Evolutionary conservation across 2,888 invertebrate genomes (phyloP), one percentile per base, ranked within the genome.

Genomic region (Blastobasis lacticolella): DNA sequence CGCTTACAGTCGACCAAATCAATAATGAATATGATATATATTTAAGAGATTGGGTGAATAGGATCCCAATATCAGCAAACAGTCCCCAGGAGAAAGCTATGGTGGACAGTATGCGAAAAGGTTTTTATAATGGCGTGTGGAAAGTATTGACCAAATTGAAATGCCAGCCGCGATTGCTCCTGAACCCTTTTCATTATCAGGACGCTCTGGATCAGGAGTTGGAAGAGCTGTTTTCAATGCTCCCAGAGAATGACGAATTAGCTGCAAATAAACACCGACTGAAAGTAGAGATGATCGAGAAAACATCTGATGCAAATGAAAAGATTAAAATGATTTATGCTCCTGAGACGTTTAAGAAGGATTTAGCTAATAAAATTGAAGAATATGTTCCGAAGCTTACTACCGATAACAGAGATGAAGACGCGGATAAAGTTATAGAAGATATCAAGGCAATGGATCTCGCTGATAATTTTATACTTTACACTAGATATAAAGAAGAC

Each of bases 201-300:
- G 78, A 81, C 52, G 56, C 70, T 4, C 64, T 87, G 37, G 80
- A 78, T 46, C 70, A 79, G 43, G 82, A 82, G 54, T 60, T 85
- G 9, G 84, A 81, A 57, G 65, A 67, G 8, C 57, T 87, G 45
- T 52, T 86, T 4, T 57, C 63, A 49, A 56, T 56, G 37, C 59
- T 85, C 47, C 80, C 83, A 8, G 66, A 76, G 56, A 66, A 72
- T 5, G 46, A 58, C 37, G 76, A 77, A 47, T 57, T 86, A 6
- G 51, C 52, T 5, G 50, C 57, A 1, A 66, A 61, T 43, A 75
- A 71, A 53, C 61, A 67, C 46, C 8, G 47, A 1, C 50, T 83
- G 5, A 85, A 81, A 66, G 60, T 59, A 4, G 57, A 76, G 45
- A 54, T 85, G 5, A 61, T 83, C 23, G 68, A 75, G 48, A 76